Percentiles rank a stretch among this genome's conserved stretches.
phyloP scores from a whole-genome alignment of 2,888 invertebrate species.

The Melikaiella ostensackeni region DNA sequence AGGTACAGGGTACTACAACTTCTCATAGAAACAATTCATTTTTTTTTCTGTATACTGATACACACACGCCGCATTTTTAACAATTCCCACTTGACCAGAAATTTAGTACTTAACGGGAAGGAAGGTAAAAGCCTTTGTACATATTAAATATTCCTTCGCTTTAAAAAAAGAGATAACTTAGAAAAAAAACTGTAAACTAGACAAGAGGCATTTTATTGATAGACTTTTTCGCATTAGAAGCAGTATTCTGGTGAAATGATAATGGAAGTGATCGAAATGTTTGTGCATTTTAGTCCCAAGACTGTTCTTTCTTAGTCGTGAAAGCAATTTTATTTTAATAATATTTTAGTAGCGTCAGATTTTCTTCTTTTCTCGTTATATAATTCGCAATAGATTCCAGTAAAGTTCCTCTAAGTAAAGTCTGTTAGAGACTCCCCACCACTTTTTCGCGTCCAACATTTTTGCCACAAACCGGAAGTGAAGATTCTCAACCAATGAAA shows the following conservation, averaged over 20 bases:
- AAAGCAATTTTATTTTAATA: slow-evolving; percentile 10
- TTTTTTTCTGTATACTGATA: slow-evolving; percentile 46
- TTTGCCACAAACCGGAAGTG: no score
- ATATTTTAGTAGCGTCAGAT: not conserved
- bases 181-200: not conserved
- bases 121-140: slow-evolving; percentile 15
- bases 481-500: no score
- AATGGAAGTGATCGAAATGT: slow-evolving; percentile 1
- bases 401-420: no score
- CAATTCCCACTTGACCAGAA: slow-evolving; percentile 10
- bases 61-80: not conserved
- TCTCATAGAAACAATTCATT: slow-evolving; percentile 54
- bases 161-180: not conserved
- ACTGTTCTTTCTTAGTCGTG: not conserved
- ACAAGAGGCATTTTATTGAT: not conserved
- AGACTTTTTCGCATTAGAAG: slow-evolving; percentile 2
- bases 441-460: no score
- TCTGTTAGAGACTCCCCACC: no score
- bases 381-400: slow-evolving; percentile 8
- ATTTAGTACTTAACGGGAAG: slow-evolving; percentile 30
- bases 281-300: slow-evolving; percentile 14
- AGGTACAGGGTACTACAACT: slow-evolving; percentile 52
- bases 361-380: slow-evolving; percentile 4
- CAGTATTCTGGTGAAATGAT: not conserved
- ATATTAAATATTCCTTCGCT: slow-evolving; percentile 7